Base-by-base conservation (phyloP, 2,888 invertebrate genomes). In the Julus scanicus region DNA sequence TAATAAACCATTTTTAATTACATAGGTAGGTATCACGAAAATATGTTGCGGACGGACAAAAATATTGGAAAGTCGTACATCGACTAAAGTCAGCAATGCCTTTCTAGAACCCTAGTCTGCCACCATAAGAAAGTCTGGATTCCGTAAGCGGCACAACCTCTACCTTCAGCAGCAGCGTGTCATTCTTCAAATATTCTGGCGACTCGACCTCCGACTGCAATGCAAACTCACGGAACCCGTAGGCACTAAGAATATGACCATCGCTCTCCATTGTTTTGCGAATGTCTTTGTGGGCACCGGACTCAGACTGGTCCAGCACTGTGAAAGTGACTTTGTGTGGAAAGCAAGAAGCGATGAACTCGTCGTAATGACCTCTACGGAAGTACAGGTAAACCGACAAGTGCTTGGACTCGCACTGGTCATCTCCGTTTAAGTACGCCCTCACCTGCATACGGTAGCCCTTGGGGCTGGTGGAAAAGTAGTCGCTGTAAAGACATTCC, bases 311-410 rank as follows among this genome's bases (percentile, higher is more conserved):
- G 9, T 84, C 48, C 84, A 84, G 84, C 48, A 84, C 17, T 0
- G 84, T 84, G 40, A 84, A 84, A 15, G 84, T 84, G n/a, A 84
- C 84, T 84, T 84, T 84, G 20, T 84, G 48, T 0, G 84, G 84
- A 13, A 84, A 84, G 6, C 17, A 17, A 4, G 17, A 9, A 4
- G 84, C 44, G 48, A 84, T 40, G 20, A 84, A 84, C 84, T 84
- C 84, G 20, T 84, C 84, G 44, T 48, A 11, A n/a, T 40, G 40
- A n/a, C 84, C 84, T 44, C 84, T 84, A 1, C 48, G 84, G 20
- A 84, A 44, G 40, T 84, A 48, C 40, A 84, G 40, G 48, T 44
- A 84, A 15, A 84, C 17, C 1, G 84, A 84, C 84, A 84, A 15
- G 84, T 84, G 48, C 44, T 84, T 39, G 6, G 84, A 84, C 40